A percentile compares a stretch with the other conserved stretches of the same genome.
phyloP scores from a whole-genome alignment of 2,113 vertebrate genomes.

The Argyrosomus japonicus region DNA sequence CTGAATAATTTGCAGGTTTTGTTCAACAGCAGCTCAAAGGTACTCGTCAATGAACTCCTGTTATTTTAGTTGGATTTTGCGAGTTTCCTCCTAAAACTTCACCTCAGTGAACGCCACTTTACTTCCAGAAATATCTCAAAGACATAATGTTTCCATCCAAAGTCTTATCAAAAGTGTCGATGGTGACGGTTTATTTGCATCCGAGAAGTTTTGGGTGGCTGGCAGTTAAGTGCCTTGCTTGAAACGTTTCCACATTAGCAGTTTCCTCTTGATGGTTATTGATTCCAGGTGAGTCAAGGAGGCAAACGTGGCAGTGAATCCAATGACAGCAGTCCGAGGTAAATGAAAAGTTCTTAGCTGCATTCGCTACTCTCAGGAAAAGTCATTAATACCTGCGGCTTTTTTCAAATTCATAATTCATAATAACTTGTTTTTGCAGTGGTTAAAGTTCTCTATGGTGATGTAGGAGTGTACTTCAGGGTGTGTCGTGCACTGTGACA shows the following conservation, averaged over 20 bases:
- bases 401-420: no score
- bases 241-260: not conserved
- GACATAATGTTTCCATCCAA: no score
- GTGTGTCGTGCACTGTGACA: not conserved
- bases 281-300: not conserved
- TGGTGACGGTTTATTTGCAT: no score
- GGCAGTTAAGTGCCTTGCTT: slow-evolving; percentile 7
- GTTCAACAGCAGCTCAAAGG: not conserved
- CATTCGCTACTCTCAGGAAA: slow-evolving; percentile 8
- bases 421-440: no score
- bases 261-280: not conserved
- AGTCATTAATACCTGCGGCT: not conserved
- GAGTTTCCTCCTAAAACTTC: no score
- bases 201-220: not conserved
- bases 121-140: no score
- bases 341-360: not conserved
- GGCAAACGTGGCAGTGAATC: slow-evolving; percentile 1
- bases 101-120: no score
- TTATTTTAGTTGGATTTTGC: no score
- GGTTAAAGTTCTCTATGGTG: no score
- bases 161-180: no score
- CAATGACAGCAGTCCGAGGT: not conserved
- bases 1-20: not conserved
- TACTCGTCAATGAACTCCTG: not conserved
- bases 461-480: not conserved